These are phyloP conservation scores for Phrynosoma blainvillii DNA, from an alignment of 2,113 vertebrate genomes.

Conservation along the genomic window DNA sequence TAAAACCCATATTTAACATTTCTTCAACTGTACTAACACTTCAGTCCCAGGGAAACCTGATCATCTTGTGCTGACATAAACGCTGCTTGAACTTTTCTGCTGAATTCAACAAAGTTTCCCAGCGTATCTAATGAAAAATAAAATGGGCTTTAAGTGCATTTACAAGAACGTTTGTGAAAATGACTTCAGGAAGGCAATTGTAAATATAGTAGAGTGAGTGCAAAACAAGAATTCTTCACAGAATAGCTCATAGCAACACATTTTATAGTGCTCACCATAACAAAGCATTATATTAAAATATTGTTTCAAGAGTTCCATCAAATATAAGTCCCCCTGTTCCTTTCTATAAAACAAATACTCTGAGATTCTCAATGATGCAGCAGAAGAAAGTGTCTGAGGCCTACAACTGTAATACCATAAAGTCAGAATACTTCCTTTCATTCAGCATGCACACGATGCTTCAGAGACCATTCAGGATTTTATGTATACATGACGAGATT, in stretches of 20 bases:
- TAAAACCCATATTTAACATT: background rate
- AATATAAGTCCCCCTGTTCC: background rate
- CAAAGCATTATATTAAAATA: conserved; percentile 3
- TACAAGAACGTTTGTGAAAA: background rate
- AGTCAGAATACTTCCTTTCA: background rate
- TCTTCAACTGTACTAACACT: conserved; percentile 10
- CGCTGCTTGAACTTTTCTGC: background rate
- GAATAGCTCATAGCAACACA: background rate
- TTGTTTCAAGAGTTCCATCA: background rate
- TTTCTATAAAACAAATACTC: background rate
- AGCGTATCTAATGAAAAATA: conserved; percentile 46
- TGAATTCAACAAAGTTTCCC: conserved; percentile 9
- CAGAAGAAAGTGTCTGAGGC: background rate
- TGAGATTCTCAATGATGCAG: background rate
- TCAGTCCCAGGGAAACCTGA: background rate
- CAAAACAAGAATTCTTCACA: background rate
- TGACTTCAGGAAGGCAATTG: conserved; percentile 23
- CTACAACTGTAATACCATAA: background rate
- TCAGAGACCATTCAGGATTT: background rate
- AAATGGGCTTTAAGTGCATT: conserved; percentile 44
- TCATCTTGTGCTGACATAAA: background rate
- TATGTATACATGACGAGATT: background rate
- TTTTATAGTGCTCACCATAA: background rate
- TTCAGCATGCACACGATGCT: background rate
- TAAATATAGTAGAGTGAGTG: background rate